These are phyloP conservation scores for Alfaro cultratus DNA, from an alignment of 2,797 vertebrate species.

Conservation along the genomic window DNA sequence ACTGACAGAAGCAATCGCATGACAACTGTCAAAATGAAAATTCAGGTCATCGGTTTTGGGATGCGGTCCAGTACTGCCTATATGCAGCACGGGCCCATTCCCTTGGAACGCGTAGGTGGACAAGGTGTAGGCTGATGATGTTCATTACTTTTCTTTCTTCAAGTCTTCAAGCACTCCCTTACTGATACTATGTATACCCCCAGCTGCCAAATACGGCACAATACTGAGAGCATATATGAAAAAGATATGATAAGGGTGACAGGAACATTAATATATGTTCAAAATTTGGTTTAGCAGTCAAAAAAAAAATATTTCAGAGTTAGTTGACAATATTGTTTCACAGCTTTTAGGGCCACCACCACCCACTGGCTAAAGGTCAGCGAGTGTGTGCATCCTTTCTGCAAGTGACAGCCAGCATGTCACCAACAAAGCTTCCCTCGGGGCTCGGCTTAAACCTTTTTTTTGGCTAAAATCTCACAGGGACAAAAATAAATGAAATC, in stretches of 20 bases:
- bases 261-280: conserved; percentile 46
- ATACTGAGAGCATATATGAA: conserved; percentile 27
- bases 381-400: conserved; percentile 40
- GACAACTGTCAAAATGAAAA: conserved; percentile 63
- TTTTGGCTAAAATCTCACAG: conserved; percentile 21
- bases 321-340: conserved; percentile 50
- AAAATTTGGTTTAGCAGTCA: conserved; percentile 29
- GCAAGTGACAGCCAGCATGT: conserved; percentile 51
- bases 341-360: conserved; percentile 37
- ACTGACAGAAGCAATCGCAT: conserved; percentile 54
- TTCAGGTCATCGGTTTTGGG: conserved; percentile 61
- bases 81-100: conserved; percentile 57
- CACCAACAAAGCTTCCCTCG: conserved; percentile 23
- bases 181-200: conserved; percentile 66
- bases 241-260: conserved; percentile 54
- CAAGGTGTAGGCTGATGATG: conserved; percentile 74
- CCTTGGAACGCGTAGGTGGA: conserved; percentile 69
- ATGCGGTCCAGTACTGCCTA: conserved; percentile 60
- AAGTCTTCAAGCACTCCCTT: conserved; percentile 54
- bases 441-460: conserved; percentile 34
- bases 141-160: conserved; percentile 71
- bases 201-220: conserved; percentile 56
- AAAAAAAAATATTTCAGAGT: conserved; percentile 51
- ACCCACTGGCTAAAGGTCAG: conserved; percentile 55
- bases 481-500: conserved; percentile 12